Percentiles rank a stretch among this genome's conserved stretches.
Conservation (phyloP, 2,888 invertebrate species). For the Ephialtes manifestator region DNA sequence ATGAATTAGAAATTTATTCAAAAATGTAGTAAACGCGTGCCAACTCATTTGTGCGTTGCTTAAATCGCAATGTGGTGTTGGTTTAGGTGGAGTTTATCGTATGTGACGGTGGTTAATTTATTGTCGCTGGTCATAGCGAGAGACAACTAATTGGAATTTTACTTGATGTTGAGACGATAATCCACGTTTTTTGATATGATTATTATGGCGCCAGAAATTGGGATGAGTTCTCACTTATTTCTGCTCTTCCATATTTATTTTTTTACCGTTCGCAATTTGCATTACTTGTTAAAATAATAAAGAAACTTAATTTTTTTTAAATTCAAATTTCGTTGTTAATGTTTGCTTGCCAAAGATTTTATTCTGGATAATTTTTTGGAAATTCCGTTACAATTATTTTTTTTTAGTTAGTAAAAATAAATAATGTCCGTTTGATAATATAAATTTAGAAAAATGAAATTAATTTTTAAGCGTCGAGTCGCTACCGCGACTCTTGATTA, state of each 20-base stretch:
- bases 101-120: conserved; percentile 18
- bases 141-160: background rate
- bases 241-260: background rate
- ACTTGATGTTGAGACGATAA: background rate
- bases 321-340: no score
- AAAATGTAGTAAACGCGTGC: conserved; percentile 25
- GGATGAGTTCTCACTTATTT: background rate
- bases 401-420: no score
- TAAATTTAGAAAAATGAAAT: no score
- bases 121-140: background rate
- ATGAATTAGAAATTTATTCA: conserved; percentile 42
- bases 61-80: background rate
- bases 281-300: background rate
- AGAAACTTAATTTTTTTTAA: no score
- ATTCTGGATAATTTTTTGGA: no score
- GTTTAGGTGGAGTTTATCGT: background rate
- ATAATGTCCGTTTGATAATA: no score
- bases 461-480: no score
- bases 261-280: background rate
- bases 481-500: no score
- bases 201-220: conserved; percentile 8
- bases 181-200: background rate
- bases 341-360: no score
- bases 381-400: no score
- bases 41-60: background rate